Conservation (phyloP, 2,888 invertebrate genomes). For the Ariolimax columbianus region DNA sequence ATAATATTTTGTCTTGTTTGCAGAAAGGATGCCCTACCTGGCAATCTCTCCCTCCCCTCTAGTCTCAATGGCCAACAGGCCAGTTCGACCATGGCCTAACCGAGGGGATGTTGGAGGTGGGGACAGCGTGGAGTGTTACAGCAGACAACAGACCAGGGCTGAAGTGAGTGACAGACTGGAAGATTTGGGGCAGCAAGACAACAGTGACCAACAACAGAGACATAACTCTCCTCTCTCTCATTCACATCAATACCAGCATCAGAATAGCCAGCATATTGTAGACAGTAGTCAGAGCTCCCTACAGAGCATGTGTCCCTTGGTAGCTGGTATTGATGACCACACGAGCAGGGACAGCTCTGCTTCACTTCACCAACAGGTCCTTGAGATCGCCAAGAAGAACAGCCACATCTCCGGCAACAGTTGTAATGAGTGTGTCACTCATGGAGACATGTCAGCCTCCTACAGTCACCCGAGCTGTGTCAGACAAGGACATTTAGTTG, state of each 20-base stretch:
- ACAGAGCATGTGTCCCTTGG: background rate
- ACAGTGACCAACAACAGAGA: background rate
- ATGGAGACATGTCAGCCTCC: no score
- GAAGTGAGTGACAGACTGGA: background rate
- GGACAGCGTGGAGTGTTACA: background rate
- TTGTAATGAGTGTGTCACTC: background rate
- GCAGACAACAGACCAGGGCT: background rate
- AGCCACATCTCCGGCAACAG: background rate
- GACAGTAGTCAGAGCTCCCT: background rate
- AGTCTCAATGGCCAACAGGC: background rate
- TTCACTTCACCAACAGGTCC: background rate
- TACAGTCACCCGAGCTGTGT: background rate
- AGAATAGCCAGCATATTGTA: background rate
- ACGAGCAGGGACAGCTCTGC: background rate
- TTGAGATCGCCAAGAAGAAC: background rate
- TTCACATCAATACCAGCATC: background rate
- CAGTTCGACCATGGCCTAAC: background rate
- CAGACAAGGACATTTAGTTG: background rate
- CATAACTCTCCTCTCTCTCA: background rate
- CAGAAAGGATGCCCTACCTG: background rate
- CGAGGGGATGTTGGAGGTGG: background rate
- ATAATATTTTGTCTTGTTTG: background rate
- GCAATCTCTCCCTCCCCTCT: background rate
- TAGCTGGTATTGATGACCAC: background rate
- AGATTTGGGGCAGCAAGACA: background rate